phyloP scores from a whole-genome alignment of 2,113 vertebrate genomes.

The Petaurus breviceps region DNA sequence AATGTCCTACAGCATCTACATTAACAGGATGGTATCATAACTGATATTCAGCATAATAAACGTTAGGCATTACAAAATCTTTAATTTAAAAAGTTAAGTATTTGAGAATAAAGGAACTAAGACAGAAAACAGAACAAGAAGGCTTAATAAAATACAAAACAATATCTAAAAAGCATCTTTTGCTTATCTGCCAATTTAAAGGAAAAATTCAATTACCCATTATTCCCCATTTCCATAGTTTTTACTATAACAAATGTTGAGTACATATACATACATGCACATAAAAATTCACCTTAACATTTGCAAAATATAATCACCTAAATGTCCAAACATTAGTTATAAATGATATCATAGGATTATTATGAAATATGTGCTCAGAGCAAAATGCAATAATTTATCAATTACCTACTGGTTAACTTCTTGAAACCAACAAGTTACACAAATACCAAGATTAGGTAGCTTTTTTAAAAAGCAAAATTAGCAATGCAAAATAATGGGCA shows the following conservation, averaged over 20 bases:
- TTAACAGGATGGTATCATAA: background rate
- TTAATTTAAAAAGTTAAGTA: background rate
- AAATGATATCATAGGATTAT: background rate
- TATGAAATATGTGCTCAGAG: background rate
- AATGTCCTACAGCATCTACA: background rate
- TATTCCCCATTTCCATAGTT: background rate
- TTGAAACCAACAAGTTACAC: slow-evolving; percentile 31
- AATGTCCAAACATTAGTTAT: too few species aligned
- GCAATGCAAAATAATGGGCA: slow-evolving; percentile 5
- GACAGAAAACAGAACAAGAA: background rate
- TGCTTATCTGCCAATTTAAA: background rate
- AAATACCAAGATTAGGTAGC: slow-evolving; percentile 16
- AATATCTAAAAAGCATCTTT: background rate
- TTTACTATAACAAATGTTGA: too few species aligned
- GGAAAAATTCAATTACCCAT: background rate
- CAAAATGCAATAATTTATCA: slow-evolving; percentile 21
- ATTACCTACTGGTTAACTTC: slow-evolving; percentile 25
- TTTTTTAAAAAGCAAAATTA: slow-evolving; percentile 13
- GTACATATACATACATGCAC: too few species aligned
- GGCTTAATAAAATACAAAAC: background rate
- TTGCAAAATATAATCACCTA: too few species aligned
- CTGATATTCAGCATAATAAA: background rate
- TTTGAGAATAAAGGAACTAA: background rate
- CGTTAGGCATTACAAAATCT: background rate
- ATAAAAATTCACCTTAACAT: too few species aligned